Conservation (phyloP, 2,797 vertebrate species). For the Crypturellus tataupa region DNA sequence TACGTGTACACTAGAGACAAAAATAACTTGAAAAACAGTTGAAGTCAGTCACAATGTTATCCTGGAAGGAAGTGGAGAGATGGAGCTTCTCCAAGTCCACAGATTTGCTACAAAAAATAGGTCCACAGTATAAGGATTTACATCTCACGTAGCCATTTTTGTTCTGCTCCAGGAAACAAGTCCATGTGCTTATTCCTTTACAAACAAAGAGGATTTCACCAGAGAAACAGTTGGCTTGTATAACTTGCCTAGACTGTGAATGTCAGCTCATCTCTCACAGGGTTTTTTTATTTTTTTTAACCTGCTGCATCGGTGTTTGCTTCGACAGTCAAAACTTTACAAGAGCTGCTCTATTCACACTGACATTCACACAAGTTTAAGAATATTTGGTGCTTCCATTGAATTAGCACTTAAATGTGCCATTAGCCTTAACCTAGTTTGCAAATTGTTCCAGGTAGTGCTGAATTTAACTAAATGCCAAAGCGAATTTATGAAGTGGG, state of each 20-base stretch:
- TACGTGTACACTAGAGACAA: not conserved
- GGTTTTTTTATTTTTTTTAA: not conserved
- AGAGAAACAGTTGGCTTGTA: not conserved
- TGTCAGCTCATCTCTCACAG: not conserved
- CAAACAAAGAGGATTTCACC: not conserved
- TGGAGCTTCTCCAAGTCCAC: not conserved
- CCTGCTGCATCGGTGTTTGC: not conserved
- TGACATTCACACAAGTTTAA: not conserved
- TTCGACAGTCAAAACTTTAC: not conserved
- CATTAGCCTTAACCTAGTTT: not conserved
- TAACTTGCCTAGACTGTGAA: not conserved
- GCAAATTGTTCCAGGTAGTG: not conserved
- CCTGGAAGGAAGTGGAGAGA: not conserved
- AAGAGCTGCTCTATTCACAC: not conserved
- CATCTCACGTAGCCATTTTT: not conserved
- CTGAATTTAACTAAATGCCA: not conserved
- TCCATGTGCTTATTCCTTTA: not conserved
- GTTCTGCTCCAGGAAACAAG: not conserved
- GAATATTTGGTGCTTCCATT: not conserved
- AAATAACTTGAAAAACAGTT: not conserved
- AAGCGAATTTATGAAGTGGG: not conserved
- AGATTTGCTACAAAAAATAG: not conserved
- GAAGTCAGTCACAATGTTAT: not conserved
- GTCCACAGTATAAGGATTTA: not conserved
- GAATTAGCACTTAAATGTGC: conserved; percentile 4